A percentile compares a stretch with the other conserved stretches of the same genome.
Evolutionary conservation across 2,797 vertebrate genomes (phyloP).

Genomic region (Eulemur albifrons): DNA sequence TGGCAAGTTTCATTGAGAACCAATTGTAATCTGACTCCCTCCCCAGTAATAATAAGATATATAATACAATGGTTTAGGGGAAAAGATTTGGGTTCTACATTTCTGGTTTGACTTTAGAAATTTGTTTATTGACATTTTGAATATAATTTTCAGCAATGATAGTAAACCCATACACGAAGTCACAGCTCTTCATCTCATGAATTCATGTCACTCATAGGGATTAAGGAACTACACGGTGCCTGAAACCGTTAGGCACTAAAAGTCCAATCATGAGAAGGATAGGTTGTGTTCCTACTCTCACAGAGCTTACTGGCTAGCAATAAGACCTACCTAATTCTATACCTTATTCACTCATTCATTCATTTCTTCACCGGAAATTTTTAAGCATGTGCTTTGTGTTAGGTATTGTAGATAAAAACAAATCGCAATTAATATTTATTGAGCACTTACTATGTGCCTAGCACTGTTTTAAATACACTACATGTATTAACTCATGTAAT

Average conservation of each 20-base stretch:
- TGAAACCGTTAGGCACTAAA: background rate
- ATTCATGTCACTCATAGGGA: background rate
- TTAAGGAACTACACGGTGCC: background rate
- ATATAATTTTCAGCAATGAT: background rate
- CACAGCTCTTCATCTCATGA: background rate
- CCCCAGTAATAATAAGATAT: slow-evolving; percentile 11
- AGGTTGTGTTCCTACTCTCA: background rate
- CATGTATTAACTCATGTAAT: background rate
- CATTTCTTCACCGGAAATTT: background rate
- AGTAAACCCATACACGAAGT: background rate
- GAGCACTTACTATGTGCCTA: background rate
- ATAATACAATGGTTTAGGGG: background rate
- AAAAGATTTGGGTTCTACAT: background rate
- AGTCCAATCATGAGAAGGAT: background rate
- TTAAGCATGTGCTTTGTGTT: background rate
- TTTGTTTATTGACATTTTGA: slow-evolving; percentile 29
- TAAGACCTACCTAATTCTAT: background rate
- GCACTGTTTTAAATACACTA: background rate
- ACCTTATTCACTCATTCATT: background rate
- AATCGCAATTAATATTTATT: background rate
- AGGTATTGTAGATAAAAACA: background rate
- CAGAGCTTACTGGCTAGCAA: background rate
- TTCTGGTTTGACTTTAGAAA: slow-evolving; percentile 38
- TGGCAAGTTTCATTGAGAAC: slow-evolving; percentile 27
- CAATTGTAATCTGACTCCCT: slow-evolving; percentile 15